These are phyloP conservation scores for Sphaerophoria taeniata DNA, from an alignment of 2,888 invertebrate genomes.

Conservation along the genomic window DNA sequence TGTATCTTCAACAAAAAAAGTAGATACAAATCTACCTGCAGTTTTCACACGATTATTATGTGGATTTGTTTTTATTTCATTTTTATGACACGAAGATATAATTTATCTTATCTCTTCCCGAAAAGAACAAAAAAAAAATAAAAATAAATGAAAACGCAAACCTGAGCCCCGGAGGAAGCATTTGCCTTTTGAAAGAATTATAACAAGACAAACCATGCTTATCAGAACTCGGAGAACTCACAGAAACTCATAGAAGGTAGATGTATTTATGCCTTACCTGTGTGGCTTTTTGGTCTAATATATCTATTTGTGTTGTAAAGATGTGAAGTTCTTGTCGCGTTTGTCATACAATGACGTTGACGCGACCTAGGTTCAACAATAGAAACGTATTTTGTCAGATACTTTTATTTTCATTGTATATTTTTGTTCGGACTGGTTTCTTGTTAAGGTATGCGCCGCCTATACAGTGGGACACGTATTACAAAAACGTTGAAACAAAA, in stretches of 20 bases:
- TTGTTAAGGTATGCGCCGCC: constrained; percentile 16
- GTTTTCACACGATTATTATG: constrained; percentile 74
- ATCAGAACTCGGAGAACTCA: constrained; percentile 1
- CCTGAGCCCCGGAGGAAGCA: constrained; percentile 13
- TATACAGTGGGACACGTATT: not conserved
- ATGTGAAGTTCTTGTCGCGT: constrained; percentile 21
- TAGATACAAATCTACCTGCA: constrained; percentile 66
- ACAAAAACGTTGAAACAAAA: not conserved
- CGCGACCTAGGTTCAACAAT: constrained; percentile 63
- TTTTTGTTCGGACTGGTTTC: not conserved
- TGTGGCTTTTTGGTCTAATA: constrained; percentile 9
- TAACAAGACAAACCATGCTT: not conserved
- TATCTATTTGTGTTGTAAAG: constrained; percentile 5
- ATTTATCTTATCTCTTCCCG: constrained; percentile 68
- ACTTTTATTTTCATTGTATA: constrained; percentile 19
- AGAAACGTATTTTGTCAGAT: constrained; percentile 41
- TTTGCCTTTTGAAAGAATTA: constrained; percentile 5
- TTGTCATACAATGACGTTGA: constrained; percentile 59
- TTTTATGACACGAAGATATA: constrained; percentile 62
- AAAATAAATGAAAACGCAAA: constrained; percentile 3
- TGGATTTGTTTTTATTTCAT: constrained; percentile 66
- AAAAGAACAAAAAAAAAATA: constrained; percentile 8
- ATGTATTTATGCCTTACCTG: not conserved
- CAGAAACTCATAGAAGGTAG: not conserved
- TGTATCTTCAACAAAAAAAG: constrained; percentile 12